Conservation (phyloP, 2,113 vertebrate genomes). For the Tyrannus savana region DNA sequence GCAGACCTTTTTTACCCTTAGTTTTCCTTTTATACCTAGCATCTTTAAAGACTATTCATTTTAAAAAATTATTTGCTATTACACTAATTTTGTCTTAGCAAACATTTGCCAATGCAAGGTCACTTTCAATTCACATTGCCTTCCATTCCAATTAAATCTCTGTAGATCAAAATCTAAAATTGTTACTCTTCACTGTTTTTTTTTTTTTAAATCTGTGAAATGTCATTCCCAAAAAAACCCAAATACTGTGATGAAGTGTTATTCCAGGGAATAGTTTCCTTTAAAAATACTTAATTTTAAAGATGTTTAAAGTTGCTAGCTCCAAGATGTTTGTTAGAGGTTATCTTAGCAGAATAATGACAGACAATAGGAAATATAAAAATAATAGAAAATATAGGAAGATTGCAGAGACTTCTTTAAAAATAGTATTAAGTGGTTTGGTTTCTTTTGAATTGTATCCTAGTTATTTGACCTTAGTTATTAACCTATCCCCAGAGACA, state of each 20-base stretch:
- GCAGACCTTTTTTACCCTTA: neutral
- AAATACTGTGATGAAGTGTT: neutral
- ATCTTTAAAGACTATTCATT: neutral
- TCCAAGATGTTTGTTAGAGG: neutral
- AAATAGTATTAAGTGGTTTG: neutral
- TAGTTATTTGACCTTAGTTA: neutral
- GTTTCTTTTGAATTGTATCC: neutral
- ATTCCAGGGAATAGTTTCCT: neutral
- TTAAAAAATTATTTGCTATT: neutral
- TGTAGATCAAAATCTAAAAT: neutral
- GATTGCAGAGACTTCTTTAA: neutral
- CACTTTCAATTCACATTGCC: neutral
- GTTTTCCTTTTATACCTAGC: neutral
- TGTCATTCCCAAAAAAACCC: neutral
- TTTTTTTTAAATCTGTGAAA: neutral
- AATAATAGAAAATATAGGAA: neutral
- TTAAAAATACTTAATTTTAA: neutral
- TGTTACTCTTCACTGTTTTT: neutral
- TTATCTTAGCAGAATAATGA: neutral
- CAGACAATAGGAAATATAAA: neutral
- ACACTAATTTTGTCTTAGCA: neutral
- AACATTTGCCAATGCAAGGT: neutral
- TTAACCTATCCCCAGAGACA: neutral
- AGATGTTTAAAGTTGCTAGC: neutral
- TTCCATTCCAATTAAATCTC: neutral